Conservation (phyloP, 64 coral and sea anemone genomes). For the Stichodactyla mertensii region DNA sequence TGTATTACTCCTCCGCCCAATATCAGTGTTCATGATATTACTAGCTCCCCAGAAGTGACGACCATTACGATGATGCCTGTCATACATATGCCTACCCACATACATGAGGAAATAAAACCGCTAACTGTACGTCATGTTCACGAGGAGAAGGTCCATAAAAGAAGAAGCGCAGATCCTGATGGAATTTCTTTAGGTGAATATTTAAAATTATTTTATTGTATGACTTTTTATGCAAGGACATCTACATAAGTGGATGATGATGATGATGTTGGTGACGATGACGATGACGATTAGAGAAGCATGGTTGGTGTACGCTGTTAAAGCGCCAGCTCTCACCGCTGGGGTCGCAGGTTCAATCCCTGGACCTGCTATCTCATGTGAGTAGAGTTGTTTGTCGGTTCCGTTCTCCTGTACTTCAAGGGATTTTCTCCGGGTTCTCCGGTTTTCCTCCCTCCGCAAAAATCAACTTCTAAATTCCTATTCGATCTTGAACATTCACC, state of each 20-base stretch:
- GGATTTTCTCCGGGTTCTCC: too few species aligned
- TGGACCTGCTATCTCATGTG: too few species aligned
- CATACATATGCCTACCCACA: conserved; percentile 50
- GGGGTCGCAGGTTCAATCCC: too few species aligned
- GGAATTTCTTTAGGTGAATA: conserved; percentile 76
- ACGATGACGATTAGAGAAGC: neutral
- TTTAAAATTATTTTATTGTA: too few species aligned
- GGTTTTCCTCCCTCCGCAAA: too few species aligned
- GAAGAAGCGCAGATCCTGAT: conserved; percentile 74
- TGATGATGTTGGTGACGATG: neutral
- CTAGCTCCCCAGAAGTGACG: conserved; percentile 26
- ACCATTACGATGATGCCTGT: conserved; percentile 34
- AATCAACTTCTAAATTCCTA: too few species aligned
- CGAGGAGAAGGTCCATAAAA: conserved; percentile 37
- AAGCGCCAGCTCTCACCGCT: too few species aligned
- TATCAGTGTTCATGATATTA: conserved; percentile 76
- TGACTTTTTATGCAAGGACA: neutral
- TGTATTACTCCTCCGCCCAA: conserved; percentile 71
- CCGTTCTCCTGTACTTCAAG: too few species aligned
- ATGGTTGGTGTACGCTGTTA: neutral
- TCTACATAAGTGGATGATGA: neutral
- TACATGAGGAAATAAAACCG: conserved; percentile 42
- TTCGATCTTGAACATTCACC: too few species aligned
- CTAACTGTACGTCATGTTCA: conserved; percentile 4
- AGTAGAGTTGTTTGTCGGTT: too few species aligned